Evolutionary conservation across 2,113 vertebrate genomes (phyloP).

Genomic region (Otus sunia): DNA sequence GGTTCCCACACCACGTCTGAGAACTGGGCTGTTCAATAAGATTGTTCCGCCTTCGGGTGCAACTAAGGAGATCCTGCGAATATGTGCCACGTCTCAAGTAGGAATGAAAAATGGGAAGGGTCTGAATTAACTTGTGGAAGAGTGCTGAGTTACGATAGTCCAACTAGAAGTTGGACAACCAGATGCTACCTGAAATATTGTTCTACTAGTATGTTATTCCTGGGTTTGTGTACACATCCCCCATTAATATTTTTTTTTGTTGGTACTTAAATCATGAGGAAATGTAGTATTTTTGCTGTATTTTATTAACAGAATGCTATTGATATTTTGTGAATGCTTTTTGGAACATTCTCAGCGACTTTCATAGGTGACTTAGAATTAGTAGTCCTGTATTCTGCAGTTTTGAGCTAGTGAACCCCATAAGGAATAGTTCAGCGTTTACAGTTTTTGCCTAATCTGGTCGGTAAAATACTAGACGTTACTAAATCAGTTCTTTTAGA

Average conservation of each 20-base stretch:
- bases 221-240: neutral
- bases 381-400: neutral
- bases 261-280: neutral
- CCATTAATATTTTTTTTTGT: neutral
- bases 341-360: neutral
- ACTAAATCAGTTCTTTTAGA: neutral
- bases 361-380: neutral
- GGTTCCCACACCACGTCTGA: constrained; percentile 92
- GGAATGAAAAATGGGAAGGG: neutral
- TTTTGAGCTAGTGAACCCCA: neutral
- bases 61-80: constrained; percentile 80
- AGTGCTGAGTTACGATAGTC: neutral
- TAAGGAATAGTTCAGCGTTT: neutral
- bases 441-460: neutral
- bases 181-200: neutral
- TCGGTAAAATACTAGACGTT: neutral
- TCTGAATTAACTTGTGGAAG: neutral
- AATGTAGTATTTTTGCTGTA: neutral
- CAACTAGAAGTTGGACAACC: neutral
- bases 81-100: constrained; percentile 89
- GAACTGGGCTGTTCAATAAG: constrained; percentile 88
- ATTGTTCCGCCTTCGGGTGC: constrained; percentile 86
- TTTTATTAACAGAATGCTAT: neutral
- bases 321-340: neutral
- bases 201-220: neutral